phyloP scores from a whole-genome alignment of 1,140 invertebrate genomes.

The Drosophila santomea region DNA sequence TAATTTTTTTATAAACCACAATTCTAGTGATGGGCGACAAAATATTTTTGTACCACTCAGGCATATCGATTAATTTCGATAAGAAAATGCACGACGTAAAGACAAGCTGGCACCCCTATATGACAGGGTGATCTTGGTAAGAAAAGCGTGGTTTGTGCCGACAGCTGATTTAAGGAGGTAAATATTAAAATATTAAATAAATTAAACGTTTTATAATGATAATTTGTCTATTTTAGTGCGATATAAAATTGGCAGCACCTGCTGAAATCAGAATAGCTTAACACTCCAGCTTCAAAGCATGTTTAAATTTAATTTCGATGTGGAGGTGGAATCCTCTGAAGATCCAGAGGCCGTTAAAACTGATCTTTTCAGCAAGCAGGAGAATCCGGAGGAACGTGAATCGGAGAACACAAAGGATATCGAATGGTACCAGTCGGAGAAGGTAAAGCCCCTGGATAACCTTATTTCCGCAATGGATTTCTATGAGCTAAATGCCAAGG shows the following conservation, averaged over 20 bases:
- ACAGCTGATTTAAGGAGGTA: conserved; percentile 16
- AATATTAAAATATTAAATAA: not conserved
- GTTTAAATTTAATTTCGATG: conserved; percentile 86
- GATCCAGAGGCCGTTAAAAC: conserved; percentile 25
- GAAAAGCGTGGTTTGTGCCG: conserved; percentile 21
- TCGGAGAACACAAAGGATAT: conserved; percentile 26
- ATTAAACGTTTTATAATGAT: too few species aligned
- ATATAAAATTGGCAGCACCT: too few species aligned
- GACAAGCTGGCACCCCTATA: not conserved
- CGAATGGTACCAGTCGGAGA: conserved; percentile 70
- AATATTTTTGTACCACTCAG: not conserved
- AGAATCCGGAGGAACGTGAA: not conserved
- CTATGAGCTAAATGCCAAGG: conserved; percentile 75
- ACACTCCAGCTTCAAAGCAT: conserved; percentile 47
- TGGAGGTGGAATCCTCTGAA: conserved; percentile 72
- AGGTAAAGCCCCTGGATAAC: conserved; percentile 36
- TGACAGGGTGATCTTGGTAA: not conserved
- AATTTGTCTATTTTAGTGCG: too few species aligned
- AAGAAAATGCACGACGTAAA: not conserved
- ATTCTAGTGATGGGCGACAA: conserved; percentile 32
- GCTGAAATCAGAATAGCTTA: not conserved
- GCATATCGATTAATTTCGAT: not conserved
- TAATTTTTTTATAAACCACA: conserved; percentile 45
- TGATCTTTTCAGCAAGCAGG: conserved; percentile 33
- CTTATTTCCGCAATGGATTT: conserved; percentile 75